Percentiles rank a stretch among this genome's conserved stretches.
These are phyloP conservation scores for Melanotus villosus DNA, from an alignment of 2,888 invertebrate genomes.

Conservation along the genomic window DNA sequence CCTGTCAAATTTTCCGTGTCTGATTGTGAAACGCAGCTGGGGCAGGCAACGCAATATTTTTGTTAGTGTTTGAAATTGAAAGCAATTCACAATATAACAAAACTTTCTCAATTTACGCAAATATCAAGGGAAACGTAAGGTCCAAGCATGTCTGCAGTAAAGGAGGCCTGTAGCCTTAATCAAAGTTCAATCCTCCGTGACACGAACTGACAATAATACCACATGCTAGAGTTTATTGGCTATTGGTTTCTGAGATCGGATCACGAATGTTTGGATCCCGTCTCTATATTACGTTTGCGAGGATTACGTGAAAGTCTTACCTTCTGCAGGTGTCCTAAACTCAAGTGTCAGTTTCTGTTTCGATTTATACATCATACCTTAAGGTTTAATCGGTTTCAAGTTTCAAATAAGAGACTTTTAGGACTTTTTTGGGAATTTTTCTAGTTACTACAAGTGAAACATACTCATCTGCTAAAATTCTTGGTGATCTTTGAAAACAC, in stretches of 20 bases:
- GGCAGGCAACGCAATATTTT: slow-evolving; percentile 25
- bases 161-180: slow-evolving; percentile 59
- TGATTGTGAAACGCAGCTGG: slow-evolving; percentile 21
- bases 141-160: slow-evolving; percentile 57
- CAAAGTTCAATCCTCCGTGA: slow-evolving; percentile 64
- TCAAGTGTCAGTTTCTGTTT: background rate
- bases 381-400: no score
- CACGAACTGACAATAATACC: slow-evolving; percentile 64
- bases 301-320: slow-evolving; percentile 25
- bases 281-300: slow-evolving; percentile 36
- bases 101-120: slow-evolving; percentile 61
- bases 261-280: slow-evolving; percentile 39
- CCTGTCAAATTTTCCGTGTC: slow-evolving; percentile 5
- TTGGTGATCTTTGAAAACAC: no score
- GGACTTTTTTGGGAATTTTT: no score
- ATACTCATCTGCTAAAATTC: no score
- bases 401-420: no score
- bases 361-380: background rate
- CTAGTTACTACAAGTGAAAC: no score
- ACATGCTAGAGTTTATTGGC: slow-evolving; percentile 61
- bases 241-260: slow-evolving; percentile 57
- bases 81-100: slow-evolving; percentile 54
- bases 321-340: slow-evolving; percentile 9
- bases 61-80: slow-evolving; percentile 35
- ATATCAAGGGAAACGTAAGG: slow-evolving; percentile 59